phyloP scores from a whole-genome alignment of 2,113 vertebrate genomes.

The Conger conger region DNA sequence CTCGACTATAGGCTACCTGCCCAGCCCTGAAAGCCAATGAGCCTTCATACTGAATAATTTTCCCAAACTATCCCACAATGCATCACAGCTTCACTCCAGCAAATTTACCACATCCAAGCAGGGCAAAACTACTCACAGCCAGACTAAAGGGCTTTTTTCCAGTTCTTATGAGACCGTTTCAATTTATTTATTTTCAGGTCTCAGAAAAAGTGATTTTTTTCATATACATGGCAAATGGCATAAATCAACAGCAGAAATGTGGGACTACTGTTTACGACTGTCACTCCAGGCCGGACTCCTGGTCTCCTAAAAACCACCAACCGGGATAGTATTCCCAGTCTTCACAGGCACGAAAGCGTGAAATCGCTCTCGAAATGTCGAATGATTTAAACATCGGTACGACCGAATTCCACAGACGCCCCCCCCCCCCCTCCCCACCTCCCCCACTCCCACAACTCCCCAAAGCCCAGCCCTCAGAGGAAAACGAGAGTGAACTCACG shows the following conservation, averaged over 20 bases:
- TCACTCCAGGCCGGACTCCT: not conserved
- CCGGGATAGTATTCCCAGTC: constrained; percentile 1
- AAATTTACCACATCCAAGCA: constrained; percentile 3
- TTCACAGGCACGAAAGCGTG: not conserved
- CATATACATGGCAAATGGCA: not conserved
- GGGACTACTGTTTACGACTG: not conserved
- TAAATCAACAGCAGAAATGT: not conserved
- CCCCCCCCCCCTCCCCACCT: not conserved
- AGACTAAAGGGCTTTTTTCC: not conserved
- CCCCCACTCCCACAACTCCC: not conserved
- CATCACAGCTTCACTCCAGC: not conserved
- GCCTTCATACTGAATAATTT: constrained; percentile 21
- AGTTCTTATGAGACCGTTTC: not conserved
- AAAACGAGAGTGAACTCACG: constrained; percentile 16
- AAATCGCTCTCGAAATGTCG: constrained; percentile 4
- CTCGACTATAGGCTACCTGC: constrained; percentile 56
- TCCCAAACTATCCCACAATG: not conserved
- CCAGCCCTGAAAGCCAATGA: constrained; percentile 46
- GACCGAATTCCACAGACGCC: not conserved
- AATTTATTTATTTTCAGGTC: not conserved
- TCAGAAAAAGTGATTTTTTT: not conserved
- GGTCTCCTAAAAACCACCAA: not conserved
- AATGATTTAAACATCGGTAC: not conserved
- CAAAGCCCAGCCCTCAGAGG: not conserved
- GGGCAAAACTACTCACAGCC: not conserved